Evolutionary conservation across 1,140 invertebrate genomes (phyloP), one percentile per base, ranked within the genome.

Genomic region (Trachymyrmex septentrionalis): DNA sequence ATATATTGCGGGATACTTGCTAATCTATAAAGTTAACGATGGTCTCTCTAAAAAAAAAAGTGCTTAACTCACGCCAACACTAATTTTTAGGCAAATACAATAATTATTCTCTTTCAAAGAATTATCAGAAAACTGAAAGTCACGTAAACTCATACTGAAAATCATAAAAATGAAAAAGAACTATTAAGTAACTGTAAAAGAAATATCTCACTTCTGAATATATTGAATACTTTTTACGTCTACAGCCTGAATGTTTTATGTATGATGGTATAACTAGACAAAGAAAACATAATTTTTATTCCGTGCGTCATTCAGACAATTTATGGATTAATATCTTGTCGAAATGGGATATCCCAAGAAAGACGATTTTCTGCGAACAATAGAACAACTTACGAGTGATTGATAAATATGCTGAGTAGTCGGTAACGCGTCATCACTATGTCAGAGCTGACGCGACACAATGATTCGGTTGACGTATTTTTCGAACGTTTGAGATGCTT

Each of bases 391-490:
- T 44, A 55, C 19, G 44, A 53, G 50, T 24, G 63, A 80, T 69
- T 67, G 44, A 69, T 80, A 69, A 21, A 48, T 16, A 30, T 55
- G n/a, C n/a, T 34, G 66, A 71, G n/a, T 80, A 38, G 30, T 55
- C 48, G 9, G 14, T 30, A 19, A 12, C 61, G 30, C 64, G 30
- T 81, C 48, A 69, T 81, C 48, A 16, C 3, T 55, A 21, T 21
- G 24, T 66, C 61, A 6, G 5, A 67, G n/a, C 21, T 21, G 80
- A 81, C 19, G 27, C 30, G 63, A 67, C 34, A 19, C 5, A 76
- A 86, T 66, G 86, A 91, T 76, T 59, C 73, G 73, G 75, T 81
- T 77, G 50, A 34, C 55, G 85, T 85, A 50, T 80, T 80, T 81
- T 76, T 85, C 64, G 77, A 61, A 71, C 44, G 55, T 50, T n/a